Percentiles rank a stretch among this genome's conserved stretches.
phyloP scores from a whole-genome alignment of 2,888 invertebrate species.

The Ferrisia virgata region DNA sequence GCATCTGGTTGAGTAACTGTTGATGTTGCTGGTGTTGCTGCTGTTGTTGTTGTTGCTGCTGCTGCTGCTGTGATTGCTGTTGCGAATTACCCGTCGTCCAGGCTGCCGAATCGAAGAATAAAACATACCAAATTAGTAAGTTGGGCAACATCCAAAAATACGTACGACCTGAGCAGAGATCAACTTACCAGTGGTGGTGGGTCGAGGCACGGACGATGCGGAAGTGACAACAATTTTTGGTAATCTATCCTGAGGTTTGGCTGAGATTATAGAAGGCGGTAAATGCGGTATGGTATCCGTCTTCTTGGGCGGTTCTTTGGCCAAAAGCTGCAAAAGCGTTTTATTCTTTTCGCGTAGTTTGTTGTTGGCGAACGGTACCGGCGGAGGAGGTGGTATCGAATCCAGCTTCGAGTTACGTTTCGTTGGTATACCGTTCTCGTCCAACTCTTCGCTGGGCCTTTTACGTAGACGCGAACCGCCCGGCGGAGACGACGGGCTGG shows the following conservation, averaged over 20 bases:
- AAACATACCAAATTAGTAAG: not conserved
- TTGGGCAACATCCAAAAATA: too few relatives aligned
- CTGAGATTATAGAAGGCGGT: slow-evolving; percentile 63
- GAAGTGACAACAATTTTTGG: slow-evolving; percentile 53
- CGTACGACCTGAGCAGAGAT: too few relatives aligned
- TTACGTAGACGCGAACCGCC: slow-evolving; percentile 58
- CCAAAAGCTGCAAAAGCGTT: slow-evolving; percentile 78
- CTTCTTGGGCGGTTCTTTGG: slow-evolving; percentile 65
- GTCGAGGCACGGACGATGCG: slow-evolving; percentile 35
- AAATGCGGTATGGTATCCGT: slow-evolving; percentile 64
- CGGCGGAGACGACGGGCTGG: slow-evolving; percentile 42
- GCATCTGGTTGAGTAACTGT: not conserved
- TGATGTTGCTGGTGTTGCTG: not conserved
- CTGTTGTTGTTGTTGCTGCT: not conserved
- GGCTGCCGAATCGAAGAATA: not conserved
- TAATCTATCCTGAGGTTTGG: slow-evolving; percentile 69
- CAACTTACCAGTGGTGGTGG: not conserved
- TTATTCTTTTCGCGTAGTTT: slow-evolving; percentile 77
- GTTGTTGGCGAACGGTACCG: slow-evolving; percentile 53
- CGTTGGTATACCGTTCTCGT: slow-evolving; percentile 56
- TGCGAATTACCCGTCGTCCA: not conserved
- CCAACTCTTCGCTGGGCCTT: slow-evolving; percentile 63
- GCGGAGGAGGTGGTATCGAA: slow-evolving; percentile 46
- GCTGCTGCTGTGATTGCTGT: not conserved
- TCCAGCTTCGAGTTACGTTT: slow-evolving; percentile 53